Percentiles rank a stretch among this genome's conserved stretches.
Conservation (phyloP, 2,113 vertebrate genomes). For the Hemicordylus capensis region DNA sequence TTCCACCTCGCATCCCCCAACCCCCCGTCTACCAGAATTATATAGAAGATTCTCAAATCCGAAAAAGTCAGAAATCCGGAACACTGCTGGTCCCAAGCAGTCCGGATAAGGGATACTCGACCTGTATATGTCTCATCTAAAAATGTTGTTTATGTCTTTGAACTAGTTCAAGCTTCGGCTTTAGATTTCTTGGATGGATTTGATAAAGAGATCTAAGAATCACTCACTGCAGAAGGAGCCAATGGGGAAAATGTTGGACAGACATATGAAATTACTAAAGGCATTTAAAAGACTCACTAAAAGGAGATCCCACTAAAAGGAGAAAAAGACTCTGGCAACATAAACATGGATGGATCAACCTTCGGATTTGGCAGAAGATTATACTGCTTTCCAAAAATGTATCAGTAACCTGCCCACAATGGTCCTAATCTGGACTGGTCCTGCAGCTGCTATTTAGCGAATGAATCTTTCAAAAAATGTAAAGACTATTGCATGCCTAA, state of each 20-base stretch:
- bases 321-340: neutral
- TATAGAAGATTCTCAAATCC: too few species aligned
- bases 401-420: neutral
- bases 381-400: neutral
- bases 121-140: neutral
- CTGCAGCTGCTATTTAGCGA: too few species aligned
- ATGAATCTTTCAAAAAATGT: neutral
- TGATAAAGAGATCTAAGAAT: neutral
- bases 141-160: neutral
- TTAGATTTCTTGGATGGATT: neutral
- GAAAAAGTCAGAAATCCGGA: too few species aligned
- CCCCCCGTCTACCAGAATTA: too few species aligned
- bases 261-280: neutral
- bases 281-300: neutral
- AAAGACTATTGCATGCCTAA: too few species aligned
- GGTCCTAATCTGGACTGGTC: too few species aligned
- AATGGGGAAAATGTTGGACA: neutral
- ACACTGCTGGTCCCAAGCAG: too few species aligned
- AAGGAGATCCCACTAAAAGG: neutral
- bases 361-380: neutral
- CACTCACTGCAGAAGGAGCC: neutral
- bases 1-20: too few species aligned
- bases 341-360: neutral
- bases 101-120: neutral
- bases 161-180: neutral